Conservation (phyloP, 2,113 vertebrate species). For the Pterocles orientalis region DNA sequence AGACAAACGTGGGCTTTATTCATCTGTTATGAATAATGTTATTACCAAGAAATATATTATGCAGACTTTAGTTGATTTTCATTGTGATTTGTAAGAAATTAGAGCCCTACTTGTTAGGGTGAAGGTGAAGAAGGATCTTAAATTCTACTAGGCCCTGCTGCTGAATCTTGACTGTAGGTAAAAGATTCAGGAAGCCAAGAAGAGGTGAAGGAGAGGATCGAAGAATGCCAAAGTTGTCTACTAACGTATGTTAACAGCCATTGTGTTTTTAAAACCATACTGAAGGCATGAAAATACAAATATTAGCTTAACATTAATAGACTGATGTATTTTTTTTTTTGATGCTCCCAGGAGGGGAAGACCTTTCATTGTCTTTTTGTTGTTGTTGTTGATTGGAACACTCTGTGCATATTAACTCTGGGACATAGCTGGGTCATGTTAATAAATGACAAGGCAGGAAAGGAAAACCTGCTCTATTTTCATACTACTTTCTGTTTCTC, state of each 20-base stretch:
- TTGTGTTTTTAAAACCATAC: background rate
- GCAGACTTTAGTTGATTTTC: constrained; percentile 17
- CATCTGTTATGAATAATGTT: constrained; percentile 25
- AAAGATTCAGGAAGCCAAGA: background rate
- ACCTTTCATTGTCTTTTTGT: background rate
- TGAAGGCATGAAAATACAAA: background rate
- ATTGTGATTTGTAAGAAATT: constrained; percentile 30
- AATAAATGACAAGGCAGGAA: background rate
- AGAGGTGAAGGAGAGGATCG: background rate
- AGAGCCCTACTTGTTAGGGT: background rate
- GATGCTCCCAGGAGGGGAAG: too few species aligned
- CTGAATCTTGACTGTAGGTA: background rate
- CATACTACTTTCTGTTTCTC: background rate
- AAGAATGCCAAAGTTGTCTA: background rate
- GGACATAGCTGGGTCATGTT: background rate
- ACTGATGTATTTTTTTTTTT: background rate
- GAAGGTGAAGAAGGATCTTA: background rate
- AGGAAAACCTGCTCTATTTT: background rate
- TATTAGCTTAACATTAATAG: background rate
- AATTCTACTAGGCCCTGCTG: background rate
- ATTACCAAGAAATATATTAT: constrained; percentile 40
- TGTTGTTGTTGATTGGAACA: background rate
- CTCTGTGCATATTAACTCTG: background rate
- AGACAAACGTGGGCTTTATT: constrained; percentile 35
- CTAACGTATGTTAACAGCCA: background rate